Conservation (phyloP, 2,888 invertebrate species). For the Trichopoda pennipes region DNA sequence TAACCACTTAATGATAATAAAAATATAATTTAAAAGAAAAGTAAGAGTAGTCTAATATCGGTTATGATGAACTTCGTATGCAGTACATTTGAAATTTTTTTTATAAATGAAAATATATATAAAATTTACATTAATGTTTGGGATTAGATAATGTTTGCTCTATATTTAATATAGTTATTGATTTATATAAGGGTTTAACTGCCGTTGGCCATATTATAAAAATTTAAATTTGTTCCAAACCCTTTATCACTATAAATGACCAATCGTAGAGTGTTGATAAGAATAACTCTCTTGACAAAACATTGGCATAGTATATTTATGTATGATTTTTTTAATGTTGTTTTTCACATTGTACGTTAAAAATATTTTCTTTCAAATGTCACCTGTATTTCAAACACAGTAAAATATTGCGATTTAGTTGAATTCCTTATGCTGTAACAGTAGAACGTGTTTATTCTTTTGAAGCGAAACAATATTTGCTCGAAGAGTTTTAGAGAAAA, state of each 20-base stretch:
- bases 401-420: conserved; percentile 61
- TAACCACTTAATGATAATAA: too few relatives aligned
- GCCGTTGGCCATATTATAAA: too few relatives aligned
- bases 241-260: not conserved
- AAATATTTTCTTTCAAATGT: not conserved
- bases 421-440: conserved; percentile 45
- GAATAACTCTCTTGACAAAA: conserved; percentile 1
- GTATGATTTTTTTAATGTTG: not conserved
- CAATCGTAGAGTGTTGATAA: not conserved
- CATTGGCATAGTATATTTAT: conserved; percentile 9
- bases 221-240: not conserved
- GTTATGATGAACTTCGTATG: too few relatives aligned
- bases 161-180: too few relatives aligned
- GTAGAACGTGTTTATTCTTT: conserved; percentile 46
- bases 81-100: too few relatives aligned
- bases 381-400: conserved; percentile 30
- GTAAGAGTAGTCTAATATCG: too few relatives aligned
- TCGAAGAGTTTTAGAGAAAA: not conserved
- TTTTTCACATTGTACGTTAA: not conserved
- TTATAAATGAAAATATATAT: too few relatives aligned
- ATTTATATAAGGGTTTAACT: too few relatives aligned
- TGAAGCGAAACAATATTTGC: not conserved
- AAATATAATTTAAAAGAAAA: too few relatives aligned
- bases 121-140: too few relatives aligned
- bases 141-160: too few relatives aligned